Evolutionary conservation across 2,797 vertebrate genomes (phyloP).

Genomic region (Characodon lateralis): DNA sequence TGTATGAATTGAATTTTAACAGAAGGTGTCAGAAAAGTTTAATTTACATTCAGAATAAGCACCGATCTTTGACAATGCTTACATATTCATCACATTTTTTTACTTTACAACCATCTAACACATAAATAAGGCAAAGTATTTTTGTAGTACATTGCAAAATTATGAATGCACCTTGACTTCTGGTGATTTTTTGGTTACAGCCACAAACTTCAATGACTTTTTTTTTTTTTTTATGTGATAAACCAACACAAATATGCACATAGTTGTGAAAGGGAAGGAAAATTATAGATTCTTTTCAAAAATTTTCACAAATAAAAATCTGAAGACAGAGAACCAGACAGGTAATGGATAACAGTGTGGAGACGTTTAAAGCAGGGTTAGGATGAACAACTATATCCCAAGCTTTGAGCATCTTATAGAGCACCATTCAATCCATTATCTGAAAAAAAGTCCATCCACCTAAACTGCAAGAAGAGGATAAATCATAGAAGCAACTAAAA

Average conservation of each 20-base stretch:
- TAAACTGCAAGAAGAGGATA: not conserved
- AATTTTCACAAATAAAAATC: not conserved
- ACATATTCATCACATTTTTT: not conserved
- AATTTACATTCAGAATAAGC: not conserved
- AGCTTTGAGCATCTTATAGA: not conserved
- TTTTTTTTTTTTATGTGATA: not conserved
- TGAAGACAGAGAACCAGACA: not conserved
- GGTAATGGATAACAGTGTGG: not conserved
- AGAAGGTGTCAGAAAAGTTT: not conserved
- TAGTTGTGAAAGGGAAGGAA: not conserved
- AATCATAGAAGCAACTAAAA: not conserved
- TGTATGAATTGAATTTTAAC: not conserved
- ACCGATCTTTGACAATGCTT: not conserved
- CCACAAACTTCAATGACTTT: not conserved
- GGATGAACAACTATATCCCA: not conserved
- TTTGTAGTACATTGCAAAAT: not conserved
- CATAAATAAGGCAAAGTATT: not conserved
- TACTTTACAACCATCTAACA: not conserved
- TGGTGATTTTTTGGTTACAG: not conserved
- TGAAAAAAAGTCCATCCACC: not conserved
- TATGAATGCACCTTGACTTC: not conserved
- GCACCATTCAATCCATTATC: not conserved
- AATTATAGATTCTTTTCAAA: not conserved
- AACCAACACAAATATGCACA: too few species aligned
- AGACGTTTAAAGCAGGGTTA: not conserved